A percentile compares a stretch with the other conserved stretches of the same genome.
Evolutionary conservation across 2,113 vertebrate genomes (phyloP).

Genomic region (Chrysemys picta): DNA sequence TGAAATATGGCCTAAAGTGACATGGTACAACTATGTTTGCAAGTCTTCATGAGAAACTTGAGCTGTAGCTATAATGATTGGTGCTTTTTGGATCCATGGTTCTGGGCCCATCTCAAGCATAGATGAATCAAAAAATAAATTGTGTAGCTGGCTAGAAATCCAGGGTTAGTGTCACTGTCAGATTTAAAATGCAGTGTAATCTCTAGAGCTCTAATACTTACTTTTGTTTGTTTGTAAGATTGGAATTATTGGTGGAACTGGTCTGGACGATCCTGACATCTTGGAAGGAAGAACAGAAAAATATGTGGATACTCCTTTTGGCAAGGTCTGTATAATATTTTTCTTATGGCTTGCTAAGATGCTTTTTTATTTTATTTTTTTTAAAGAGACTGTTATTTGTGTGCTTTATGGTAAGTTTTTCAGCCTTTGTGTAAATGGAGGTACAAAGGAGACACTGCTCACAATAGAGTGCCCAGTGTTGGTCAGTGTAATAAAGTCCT

Average conservation of each 20-base stretch:
- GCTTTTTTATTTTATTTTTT: neutral
- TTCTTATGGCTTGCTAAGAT: neutral
- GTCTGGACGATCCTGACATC: constrained; percentile 95
- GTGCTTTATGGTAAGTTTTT: neutral
- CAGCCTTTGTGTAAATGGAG: neutral
- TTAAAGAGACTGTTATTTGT: neutral
- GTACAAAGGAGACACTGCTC: neutral
- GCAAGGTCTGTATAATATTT: constrained; percentile 85
- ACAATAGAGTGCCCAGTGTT: neutral
- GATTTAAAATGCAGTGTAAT: neutral
- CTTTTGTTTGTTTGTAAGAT: constrained; percentile 81
- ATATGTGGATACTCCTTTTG: constrained; percentile 94
- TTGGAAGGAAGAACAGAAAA: constrained; percentile 94
- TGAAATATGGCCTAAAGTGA: neutral
- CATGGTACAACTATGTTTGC: neutral
- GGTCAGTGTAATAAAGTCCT: neutral
- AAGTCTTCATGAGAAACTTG: neutral
- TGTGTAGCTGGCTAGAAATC: neutral
- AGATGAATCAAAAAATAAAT: neutral
- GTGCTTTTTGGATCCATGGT: neutral
- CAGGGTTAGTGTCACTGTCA: neutral
- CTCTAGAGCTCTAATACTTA: neutral
- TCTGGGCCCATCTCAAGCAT: neutral
- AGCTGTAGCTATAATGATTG: neutral
- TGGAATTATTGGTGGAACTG: constrained; percentile 96